These are phyloP conservation scores for Capromys pilorides DNA, from an alignment of 2,797 vertebrate genomes.

Conservation along the genomic window DNA sequence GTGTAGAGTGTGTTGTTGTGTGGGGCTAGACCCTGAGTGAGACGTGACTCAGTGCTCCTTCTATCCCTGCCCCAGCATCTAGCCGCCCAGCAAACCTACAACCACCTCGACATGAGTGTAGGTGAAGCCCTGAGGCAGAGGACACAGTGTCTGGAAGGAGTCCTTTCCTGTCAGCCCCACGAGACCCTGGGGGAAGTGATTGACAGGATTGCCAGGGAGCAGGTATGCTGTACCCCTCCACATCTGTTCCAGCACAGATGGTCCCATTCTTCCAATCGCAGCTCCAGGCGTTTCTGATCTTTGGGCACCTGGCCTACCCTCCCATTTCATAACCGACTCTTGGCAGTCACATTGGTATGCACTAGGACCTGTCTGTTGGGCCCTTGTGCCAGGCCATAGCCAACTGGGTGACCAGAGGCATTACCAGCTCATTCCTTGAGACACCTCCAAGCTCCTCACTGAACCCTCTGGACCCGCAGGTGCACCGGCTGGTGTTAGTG, in stretches of 20 bases:
- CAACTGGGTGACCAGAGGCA: background rate
- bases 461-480: conserved; percentile 84
- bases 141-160: conserved; percentile 89
- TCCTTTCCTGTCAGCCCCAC: conserved; percentile 92
- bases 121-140: conserved; percentile 88
- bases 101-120: conserved; percentile 94
- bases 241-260: fast-evolving
- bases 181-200: conserved; percentile 92
- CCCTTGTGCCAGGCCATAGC: background rate
- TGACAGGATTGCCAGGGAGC: conserved; percentile 90
- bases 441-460: background rate
- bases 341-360: background rate
- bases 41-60: fast-evolving
- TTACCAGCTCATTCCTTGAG: background rate
- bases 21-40: background rate
- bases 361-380: background rate
- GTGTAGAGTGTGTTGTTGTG: too few relatives aligned
- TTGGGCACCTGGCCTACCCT: background rate
- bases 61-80: conserved; percentile 87
- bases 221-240: conserved; percentile 84
- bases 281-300: background rate
- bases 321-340: background rate
- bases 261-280: background rate
- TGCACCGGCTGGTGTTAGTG: conserved; percentile 96
- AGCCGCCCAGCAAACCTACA: conserved; percentile 94